Evolutionary conservation across 2,888 invertebrate species (phyloP).

Genomic region (Cataglyphis rosenhaueri): DNA sequence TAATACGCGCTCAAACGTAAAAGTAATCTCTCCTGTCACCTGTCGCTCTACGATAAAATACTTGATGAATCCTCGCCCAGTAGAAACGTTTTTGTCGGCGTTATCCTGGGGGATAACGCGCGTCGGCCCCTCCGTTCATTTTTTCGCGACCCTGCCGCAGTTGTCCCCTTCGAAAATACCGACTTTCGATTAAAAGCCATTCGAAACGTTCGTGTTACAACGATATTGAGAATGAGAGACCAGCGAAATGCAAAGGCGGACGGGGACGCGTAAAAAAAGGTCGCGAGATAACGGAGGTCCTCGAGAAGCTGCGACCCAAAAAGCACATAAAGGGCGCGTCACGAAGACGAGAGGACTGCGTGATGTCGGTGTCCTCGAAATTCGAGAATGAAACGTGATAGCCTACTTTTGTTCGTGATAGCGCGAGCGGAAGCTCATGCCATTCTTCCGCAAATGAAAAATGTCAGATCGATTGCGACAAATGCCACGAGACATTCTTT

Average conservation of each 20-base stretch:
- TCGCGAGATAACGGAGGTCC: constrained; percentile 24
- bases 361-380: constrained; percentile 45
- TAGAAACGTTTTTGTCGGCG: constrained; percentile 69
- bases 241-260: background rate
- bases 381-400: constrained; percentile 47
- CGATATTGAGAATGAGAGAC: constrained; percentile 44
- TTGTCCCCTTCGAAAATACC: constrained; percentile 56
- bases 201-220: constrained; percentile 40
- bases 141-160: constrained; percentile 41
- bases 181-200: constrained; percentile 73
- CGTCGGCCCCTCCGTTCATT: constrained; percentile 6
- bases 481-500: constrained; percentile 53
- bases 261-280: background rate
- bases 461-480: constrained; percentile 54
- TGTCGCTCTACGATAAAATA: constrained; percentile 70
- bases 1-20: constrained; percentile 60
- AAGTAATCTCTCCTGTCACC: constrained; percentile 76
- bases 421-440: constrained; percentile 32
- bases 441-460: constrained; percentile 49
- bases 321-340: constrained; percentile 36
- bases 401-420: constrained; percentile 46
- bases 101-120: constrained; percentile 55
- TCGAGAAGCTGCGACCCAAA: constrained; percentile 19
- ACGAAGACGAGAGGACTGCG: constrained; percentile 27
- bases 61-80: constrained; percentile 69